Evolutionary conservation across 2,797 vertebrate species (phyloP).

Genomic region (Scarus forsteni): DNA sequence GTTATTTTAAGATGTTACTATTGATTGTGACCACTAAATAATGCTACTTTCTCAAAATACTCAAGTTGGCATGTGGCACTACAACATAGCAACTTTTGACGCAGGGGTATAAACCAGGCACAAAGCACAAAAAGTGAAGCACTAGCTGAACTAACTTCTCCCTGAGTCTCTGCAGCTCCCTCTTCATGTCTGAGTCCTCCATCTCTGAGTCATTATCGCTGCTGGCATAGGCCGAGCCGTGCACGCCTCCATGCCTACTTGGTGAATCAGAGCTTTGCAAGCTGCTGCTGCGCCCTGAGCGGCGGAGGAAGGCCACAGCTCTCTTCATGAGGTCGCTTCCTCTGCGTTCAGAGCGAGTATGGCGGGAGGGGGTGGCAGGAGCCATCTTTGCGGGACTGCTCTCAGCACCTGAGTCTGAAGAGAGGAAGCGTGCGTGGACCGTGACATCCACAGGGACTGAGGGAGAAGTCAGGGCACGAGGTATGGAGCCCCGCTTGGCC

Average conservation of each 20-base stretch:
- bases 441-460: conserved; percentile 89
- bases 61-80: too few species aligned
- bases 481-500: conserved; percentile 83
- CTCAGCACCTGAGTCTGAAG: conserved; percentile 90
- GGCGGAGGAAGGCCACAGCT: conserved; percentile 91
- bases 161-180: conserved; percentile 91
- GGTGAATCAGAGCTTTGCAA: conserved; percentile 89
- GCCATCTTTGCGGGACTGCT: conserved; percentile 82
- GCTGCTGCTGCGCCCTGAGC: conserved; percentile 87
- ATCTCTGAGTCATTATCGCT: conserved; percentile 98
- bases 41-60: too few species aligned
- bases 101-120: too few species aligned
- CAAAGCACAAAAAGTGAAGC: not conserved
- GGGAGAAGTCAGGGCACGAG: conserved; percentile 84
- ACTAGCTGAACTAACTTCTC: conserved; percentile 90
- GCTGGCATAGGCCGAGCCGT: conserved; percentile 92
- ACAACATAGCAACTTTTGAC: too few species aligned
- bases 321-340: conserved; percentile 94
- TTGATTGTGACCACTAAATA: too few species aligned
- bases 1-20: too few species aligned
- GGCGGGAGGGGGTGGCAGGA: conserved; percentile 73
- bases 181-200: conserved; percentile 96
- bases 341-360: conserved; percentile 79
- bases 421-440: conserved; percentile 87
- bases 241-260: conserved; percentile 80